Percentiles rank a stretch among this genome's conserved stretches.
Conservation (phyloP, 1,140 invertebrate genomes). For the Drusus annulatus region DNA sequence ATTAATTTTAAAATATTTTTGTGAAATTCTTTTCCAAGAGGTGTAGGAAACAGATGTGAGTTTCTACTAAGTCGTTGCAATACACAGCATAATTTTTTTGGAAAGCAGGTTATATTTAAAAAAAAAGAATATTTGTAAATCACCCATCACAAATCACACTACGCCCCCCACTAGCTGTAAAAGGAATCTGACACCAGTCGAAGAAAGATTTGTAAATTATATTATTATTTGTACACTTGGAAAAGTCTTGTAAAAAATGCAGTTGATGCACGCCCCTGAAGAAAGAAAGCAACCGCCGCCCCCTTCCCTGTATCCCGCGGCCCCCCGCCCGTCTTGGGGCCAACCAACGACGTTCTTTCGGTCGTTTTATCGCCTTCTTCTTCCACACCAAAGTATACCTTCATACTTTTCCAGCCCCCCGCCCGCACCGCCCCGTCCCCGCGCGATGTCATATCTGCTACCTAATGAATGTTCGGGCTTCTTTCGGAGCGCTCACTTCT, state of each 20-base stretch:
- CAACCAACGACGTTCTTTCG: slow-evolving; percentile 60
- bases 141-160: too few species aligned
- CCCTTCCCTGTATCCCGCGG: slow-evolving; percentile 48
- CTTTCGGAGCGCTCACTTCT: slow-evolving; percentile 56
- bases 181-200: too few species aligned
- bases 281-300: slow-evolving; percentile 57
- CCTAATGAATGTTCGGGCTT: slow-evolving; percentile 58
- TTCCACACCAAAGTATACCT: slow-evolving; percentile 57
- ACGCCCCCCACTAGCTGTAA: too few species aligned
- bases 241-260: slow-evolving; percentile 15
- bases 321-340: slow-evolving; percentile 59
- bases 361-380: slow-evolving; percentile 61
- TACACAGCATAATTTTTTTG: too few species aligned
- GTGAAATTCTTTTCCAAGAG: too few species aligned
- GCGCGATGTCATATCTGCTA: slow-evolving; percentile 52
- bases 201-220: too few species aligned
- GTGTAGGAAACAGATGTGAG: too few species aligned
- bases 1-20: too few species aligned
- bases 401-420: slow-evolving; percentile 39
- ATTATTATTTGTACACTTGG: too few species aligned
- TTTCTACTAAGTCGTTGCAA: too few species aligned
- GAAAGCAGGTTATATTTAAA: too few species aligned
- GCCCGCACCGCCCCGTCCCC: slow-evolving; percentile 8
- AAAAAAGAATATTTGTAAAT: too few species aligned
- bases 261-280: slow-evolving; percentile 39